Evolutionary conservation across 2,113 vertebrate genomes (phyloP).

Genomic region (Stegostoma tigrinum): DNA sequence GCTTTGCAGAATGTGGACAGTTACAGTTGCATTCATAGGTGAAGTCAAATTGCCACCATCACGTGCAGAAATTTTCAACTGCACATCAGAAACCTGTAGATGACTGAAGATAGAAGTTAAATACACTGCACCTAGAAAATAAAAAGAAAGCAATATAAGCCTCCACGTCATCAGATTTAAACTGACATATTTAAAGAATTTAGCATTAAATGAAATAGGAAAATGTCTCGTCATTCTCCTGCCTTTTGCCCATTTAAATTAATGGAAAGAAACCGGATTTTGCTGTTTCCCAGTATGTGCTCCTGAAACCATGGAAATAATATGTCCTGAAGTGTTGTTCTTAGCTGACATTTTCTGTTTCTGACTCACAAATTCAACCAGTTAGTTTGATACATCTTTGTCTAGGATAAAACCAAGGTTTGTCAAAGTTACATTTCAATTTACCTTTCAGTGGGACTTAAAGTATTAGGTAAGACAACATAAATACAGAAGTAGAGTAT

Average conservation of each 20-base stretch:
- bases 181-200: not conserved
- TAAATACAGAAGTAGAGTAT: not conserved
- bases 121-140: conserved; percentile 67
- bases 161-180: conserved; percentile 19
- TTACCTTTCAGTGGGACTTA: not conserved
- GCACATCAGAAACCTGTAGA: conserved; percentile 54
- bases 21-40: conserved; percentile 61
- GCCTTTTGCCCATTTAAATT: not conserved
- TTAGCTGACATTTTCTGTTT: not conserved
- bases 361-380: not conserved
- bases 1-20: conserved; percentile 65
- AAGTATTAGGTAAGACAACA: not conserved
- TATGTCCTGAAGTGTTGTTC: not conserved
- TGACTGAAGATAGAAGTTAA: conserved; percentile 65
- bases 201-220: not conserved
- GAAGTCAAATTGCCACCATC: conserved; percentile 70
- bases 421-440: not conserved
- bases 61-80: conserved; percentile 60
- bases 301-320: not conserved
- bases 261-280: not conserved
- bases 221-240: not conserved
- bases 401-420: not conserved
- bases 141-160: conserved; percentile 36
- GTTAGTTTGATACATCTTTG: not conserved
- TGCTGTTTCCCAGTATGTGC: not conserved